Evolutionary conservation across 2,113 vertebrate genomes (phyloP).

Genomic region (Steatornis caripensis): DNA sequence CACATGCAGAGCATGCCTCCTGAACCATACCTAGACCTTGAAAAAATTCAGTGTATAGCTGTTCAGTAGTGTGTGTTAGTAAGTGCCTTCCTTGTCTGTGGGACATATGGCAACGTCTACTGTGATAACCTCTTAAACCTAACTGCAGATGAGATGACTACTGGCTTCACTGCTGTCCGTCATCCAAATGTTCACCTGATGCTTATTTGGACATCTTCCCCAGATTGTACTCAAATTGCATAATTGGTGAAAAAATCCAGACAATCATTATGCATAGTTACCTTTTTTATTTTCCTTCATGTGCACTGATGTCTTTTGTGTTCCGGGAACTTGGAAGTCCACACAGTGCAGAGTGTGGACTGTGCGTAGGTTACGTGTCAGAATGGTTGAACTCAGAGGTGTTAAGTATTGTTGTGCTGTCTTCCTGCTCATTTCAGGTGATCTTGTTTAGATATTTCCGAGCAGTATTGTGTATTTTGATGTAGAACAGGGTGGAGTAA

Average conservation of each 20-base stretch:
- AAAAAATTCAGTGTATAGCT: not conserved
- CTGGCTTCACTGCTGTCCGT: not conserved
- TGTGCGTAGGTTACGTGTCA: not conserved
- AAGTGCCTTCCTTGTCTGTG: not conserved
- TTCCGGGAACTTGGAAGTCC: not conserved
- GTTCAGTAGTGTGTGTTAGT: not conserved
- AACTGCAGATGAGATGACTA: not conserved
- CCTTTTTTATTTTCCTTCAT: not conserved
- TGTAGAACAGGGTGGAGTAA: not conserved
- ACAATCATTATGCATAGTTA: not conserved
- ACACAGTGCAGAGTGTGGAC: not conserved
- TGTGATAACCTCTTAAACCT: conserved; percentile 5
- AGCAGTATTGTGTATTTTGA: not conserved
- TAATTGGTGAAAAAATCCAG: not conserved
- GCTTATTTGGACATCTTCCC: not conserved
- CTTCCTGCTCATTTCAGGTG: not conserved
- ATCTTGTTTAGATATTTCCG: not conserved
- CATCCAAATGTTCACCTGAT: conserved; percentile 15
- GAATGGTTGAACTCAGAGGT: not conserved
- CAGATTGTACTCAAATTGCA: not conserved
- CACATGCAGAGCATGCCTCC: not conserved
- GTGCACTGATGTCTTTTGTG: not conserved
- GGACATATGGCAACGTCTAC: not conserved
- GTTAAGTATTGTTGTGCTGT: not conserved
- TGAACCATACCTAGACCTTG: not conserved